Evolutionary conservation across 2,113 vertebrate species (phyloP).

Genomic region (Butorides virescens): DNA sequence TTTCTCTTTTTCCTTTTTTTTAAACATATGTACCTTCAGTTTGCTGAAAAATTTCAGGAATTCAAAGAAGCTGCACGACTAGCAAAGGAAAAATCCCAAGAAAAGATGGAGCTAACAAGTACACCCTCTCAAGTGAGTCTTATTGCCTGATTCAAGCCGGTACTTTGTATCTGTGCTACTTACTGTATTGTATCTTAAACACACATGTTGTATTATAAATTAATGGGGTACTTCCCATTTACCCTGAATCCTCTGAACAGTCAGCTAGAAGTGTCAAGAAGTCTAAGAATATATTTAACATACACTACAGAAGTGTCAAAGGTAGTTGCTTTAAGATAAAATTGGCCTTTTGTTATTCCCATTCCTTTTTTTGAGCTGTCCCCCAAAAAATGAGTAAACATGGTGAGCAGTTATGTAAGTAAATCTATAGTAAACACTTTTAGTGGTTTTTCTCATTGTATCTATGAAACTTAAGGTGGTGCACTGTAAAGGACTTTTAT

Average conservation of each 20-base stretch:
- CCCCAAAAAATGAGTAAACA: not conserved
- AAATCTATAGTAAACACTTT: not conserved
- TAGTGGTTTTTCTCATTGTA: not conserved
- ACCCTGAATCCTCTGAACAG: not conserved
- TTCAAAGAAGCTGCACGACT: conserved; percentile 97
- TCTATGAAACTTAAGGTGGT: not conserved
- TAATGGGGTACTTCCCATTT: not conserved
- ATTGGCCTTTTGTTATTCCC: not conserved
- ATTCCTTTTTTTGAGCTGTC: not conserved
- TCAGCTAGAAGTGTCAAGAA: not conserved
- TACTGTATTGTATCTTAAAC: not conserved
- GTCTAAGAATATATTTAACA: not conserved
- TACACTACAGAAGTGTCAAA: not conserved
- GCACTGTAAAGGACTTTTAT: not conserved
- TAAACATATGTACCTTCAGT: conserved; percentile 75
- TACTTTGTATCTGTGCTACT: not conserved
- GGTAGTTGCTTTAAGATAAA: not conserved
- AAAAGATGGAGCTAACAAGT: conserved; percentile 96
- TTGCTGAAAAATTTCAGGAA: conserved; percentile 98
- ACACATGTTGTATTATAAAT: not conserved
- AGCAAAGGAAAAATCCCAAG: conserved; percentile 96
- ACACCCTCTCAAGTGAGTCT: conserved; percentile 93
- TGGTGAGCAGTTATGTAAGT: not conserved
- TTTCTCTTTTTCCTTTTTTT: not conserved
- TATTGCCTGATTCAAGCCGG: not conserved